Base-by-base conservation (phyloP, 37 sponge, comb jelly and placozoan species). In the Beroe forskalii region DNA sequence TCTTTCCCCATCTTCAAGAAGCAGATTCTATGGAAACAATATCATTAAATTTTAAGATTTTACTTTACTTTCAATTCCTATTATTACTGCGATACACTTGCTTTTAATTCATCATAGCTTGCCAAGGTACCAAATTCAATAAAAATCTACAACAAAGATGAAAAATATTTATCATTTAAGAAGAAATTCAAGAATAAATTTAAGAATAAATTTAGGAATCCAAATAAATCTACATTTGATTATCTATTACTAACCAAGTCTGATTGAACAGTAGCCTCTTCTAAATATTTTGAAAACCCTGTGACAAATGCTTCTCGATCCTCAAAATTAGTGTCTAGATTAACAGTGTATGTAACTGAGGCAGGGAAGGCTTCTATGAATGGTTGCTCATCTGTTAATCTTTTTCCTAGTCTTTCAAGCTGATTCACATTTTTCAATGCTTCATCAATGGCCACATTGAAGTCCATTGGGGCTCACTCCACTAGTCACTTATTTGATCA, bases 251-350 rank as follows among this genome's bases (percentile, higher is more conserved):
- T 91, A 31, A 95, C 97, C 94, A 98, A 62, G 67, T 90, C 89
- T 3, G 96, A 94, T 89, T 97, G 96, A 67, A 95, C 89, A 0
- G 99, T 98, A 0, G 99, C 99, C 76, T 98, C 99, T 62, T 98
- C 97, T 66, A 95, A 95, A 93, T 95, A 96, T 22, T 94, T 89
- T 0, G 95, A 96, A 12, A 95, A 93, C 9, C 96, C 99, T 24
- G 96, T 95, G 25, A 96, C 94, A 75, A 98, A 98, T 14, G 99
- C 99, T 3, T 95, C 94, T 72, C 99, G 90, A 72, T 98, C 99
- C 17, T 97, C 99, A 76, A 98, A 98, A 89, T 98, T 98, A 0
- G 99, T 96, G 83, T 98, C 99, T 33, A 98, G 96, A 32, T 94
- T 95, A 39, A 98, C 95, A 86, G 94, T 93, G 89, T 98, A 98